Base-by-base conservation (phyloP, 1,140 invertebrate species). In the Zaprionus ornatus region DNA sequence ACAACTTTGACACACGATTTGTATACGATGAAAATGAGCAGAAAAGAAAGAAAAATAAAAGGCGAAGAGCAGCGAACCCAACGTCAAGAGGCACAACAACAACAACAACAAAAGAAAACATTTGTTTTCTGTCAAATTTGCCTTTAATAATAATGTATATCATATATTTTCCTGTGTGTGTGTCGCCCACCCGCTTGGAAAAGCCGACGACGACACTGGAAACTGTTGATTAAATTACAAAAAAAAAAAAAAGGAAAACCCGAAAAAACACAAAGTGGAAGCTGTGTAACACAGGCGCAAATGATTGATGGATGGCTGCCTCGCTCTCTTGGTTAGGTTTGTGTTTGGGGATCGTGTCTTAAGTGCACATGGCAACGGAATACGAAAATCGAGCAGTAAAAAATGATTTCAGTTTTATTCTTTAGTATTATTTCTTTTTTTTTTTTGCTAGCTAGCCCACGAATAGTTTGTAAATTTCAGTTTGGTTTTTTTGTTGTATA, bases 61-160 rank as follows among this genome's bases (percentile, higher is more conserved):
- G 10, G 52, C 64, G 66, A 75, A 55, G 50, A 40, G 37, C 13
- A 9, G 40, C 5, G n/a, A 42, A 42, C 40, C 25, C 42, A 65
- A 67, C 64, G 59, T 54, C 69, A 74, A 68, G 21, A 60, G 52
- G 13, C 55, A 40, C 21, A 54, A 15, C 27, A 29, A 29, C 25
- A 25, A 12, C 50, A 25, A 57, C 27, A 40, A 35, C 52, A 66
- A 45, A 37, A 66, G 29, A 66, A 78, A 88, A 88, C 85, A 88
- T 88, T 85, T 88, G 85, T 90, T 88, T 90, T 90, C 85, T 90
- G 85, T 88, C 85, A 88, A 85, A 90, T 84, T 88, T 88, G 72
- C 80, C 78, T 90, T 90, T 79, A 76, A 88, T 88, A 88, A 88
- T 90, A 90, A 79, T 81, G 74, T 69, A 90, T 66, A 90, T 85